These are phyloP conservation scores for Amiota mariae DNA, from an alignment of 2,888 invertebrate species.

Conservation along the genomic window DNA sequence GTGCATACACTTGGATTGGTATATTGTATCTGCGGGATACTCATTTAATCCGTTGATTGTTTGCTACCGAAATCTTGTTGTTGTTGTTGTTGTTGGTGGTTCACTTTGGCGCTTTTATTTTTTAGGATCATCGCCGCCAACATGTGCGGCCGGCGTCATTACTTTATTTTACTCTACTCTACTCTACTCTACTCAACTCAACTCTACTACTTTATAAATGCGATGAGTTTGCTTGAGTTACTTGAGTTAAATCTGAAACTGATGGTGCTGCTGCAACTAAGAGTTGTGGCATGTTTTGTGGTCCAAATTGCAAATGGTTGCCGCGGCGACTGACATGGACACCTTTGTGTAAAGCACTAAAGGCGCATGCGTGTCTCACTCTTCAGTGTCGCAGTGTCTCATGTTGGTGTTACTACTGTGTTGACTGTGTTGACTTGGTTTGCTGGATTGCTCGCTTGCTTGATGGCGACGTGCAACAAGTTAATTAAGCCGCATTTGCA, in stretches of 20 bases:
- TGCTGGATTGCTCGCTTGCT: conserved; percentile 10
- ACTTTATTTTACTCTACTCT: conserved; percentile 44
- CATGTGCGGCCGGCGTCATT: conserved; percentile 62
- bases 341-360: conserved; percentile 12
- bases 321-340: conserved; percentile 14
- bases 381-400: not conserved
- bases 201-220: not conserved
- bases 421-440: not conserved
- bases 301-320: conserved; percentile 43
- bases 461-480: conserved; percentile 68
- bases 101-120: conserved; percentile 35
- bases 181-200: not conserved
- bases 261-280: conserved; percentile 31
- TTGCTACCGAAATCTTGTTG: conserved; percentile 33
- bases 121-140: conserved; percentile 14
- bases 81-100: conserved; percentile 38
- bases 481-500: conserved; percentile 72
- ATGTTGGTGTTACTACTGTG: conserved; percentile 3
- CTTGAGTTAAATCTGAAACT: too few species aligned
- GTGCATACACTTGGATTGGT: conserved; percentile 30
- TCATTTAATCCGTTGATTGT: conserved; percentile 29
- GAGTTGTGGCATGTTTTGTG: conserved; percentile 60
- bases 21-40: conserved; percentile 35
- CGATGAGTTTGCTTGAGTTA: not conserved
- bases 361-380: not conserved